Conservation (phyloP, 2,797 vertebrate species). For the Psittacula echo region DNA sequence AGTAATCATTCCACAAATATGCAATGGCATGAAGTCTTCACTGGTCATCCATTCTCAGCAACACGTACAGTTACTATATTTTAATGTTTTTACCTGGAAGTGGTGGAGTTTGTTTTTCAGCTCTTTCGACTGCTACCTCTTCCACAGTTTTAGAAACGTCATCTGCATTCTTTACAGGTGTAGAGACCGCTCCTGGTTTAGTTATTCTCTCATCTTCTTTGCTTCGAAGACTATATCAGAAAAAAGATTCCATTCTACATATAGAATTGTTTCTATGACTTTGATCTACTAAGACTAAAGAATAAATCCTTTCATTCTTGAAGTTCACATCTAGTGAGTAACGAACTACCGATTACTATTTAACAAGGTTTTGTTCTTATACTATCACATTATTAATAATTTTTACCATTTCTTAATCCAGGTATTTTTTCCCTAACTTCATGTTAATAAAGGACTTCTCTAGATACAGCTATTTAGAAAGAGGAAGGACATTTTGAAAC, state of each 20-base stretch:
- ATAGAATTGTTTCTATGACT: background rate
- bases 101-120: conserved; percentile 88
- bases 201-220: conserved; percentile 91
- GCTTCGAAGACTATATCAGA: conserved; percentile 86
- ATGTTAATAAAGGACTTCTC: background rate
- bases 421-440: background rate
- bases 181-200: conserved; percentile 88
- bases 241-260: conserved; percentile 17
- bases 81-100: conserved; percentile 87
- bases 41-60: background rate
- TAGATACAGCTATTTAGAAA: background rate
- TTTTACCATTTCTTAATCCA: background rate
- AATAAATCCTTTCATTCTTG: background rate
- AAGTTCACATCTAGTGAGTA: background rate
- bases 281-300: background rate
- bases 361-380: background rate
- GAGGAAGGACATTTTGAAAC: background rate
- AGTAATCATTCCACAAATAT: background rate
- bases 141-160: conserved; percentile 87
- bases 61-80: background rate
- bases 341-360: background rate
- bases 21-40: background rate
- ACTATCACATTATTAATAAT: background rate
- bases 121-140: conserved; percentile 80
- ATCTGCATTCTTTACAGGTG: conserved; percentile 89